Evolutionary conservation across 2,888 invertebrate genomes (phyloP).

Genomic region (Campoletis raptor): DNA sequence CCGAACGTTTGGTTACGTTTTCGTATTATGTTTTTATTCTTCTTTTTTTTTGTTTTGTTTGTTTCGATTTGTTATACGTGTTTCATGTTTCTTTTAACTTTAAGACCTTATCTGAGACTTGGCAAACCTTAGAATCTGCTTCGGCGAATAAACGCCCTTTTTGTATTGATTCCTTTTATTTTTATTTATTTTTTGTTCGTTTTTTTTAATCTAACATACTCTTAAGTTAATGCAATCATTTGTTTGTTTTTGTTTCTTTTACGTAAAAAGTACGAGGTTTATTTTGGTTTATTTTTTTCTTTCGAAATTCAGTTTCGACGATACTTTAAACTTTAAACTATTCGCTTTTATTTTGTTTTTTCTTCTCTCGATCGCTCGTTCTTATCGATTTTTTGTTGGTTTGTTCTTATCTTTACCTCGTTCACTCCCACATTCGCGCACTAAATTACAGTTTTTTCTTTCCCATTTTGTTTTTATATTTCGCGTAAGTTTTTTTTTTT

Average conservation of each 20-base stretch:
- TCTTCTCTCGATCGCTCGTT: slow-evolving; percentile 44
- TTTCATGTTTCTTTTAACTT: slow-evolving; percentile 45
- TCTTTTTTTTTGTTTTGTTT: slow-evolving; percentile 69
- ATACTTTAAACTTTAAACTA: slow-evolving; percentile 35
- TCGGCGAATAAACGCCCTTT: slow-evolving; percentile 69
- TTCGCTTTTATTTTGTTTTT: slow-evolving; percentile 9
- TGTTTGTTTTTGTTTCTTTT: slow-evolving; percentile 39
- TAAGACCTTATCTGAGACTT: slow-evolving; percentile 75
- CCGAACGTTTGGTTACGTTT: slow-evolving; percentile 61
- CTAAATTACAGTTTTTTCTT: slow-evolving; percentile 32
- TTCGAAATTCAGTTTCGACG: slow-evolving; percentile 36
- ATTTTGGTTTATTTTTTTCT: slow-evolving; percentile 44
- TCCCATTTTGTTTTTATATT: not conserved
- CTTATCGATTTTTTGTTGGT: slow-evolving; percentile 36
- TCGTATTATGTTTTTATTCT: slow-evolving; percentile 65
- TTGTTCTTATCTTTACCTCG: slow-evolving; percentile 67
- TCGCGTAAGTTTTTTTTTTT: not conserved
- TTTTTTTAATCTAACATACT: slow-evolving; percentile 62
- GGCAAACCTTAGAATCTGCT: slow-evolving; percentile 79
- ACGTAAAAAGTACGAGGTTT: slow-evolving; percentile 63
- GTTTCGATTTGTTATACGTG: slow-evolving; percentile 49
- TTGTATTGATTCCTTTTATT: slow-evolving; percentile 45
- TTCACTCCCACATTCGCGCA: slow-evolving; percentile 62
- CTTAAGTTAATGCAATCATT: slow-evolving; percentile 63
- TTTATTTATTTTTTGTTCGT: slow-evolving; percentile 40